Base-by-base conservation (phyloP, 92 coral and sea anemone species). In the Phenganax marumi region DNA sequence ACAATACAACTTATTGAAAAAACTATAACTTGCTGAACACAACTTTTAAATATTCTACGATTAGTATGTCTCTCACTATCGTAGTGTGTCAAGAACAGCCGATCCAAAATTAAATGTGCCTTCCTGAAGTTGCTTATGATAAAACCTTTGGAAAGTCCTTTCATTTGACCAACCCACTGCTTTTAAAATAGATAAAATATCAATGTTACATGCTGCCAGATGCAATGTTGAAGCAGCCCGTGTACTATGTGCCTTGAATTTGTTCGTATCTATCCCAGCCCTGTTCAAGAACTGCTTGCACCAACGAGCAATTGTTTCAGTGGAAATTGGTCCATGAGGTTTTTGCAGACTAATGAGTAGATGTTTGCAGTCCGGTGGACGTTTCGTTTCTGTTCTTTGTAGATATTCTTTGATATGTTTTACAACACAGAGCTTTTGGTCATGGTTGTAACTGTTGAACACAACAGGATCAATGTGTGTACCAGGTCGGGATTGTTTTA, bases 111-210 rank as follows among this genome's bases (percentile, higher is more conserved):
- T 60, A 60, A 60, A 60, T 3, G 2, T 16, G 2, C 24, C 9
- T 60, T 60, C 16, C 11, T 23, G 49, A 8, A 23, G 16, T 10
- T 23, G 75, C 47, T 85, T 80, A 51, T 70, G 80, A 43, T 77
- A 85, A 39, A 63, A 85, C 0, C 46, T 81, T 58, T 85, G 88
- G 26, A 86, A 86, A 2, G 89, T 86, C 46, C 68, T 61, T 72
- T 71, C 89, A 78, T 70, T 85, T 18, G 88, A 85, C 88, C 88
- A 85, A 39, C 89, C 88, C 12, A 76, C 88, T 50, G 88, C 65
- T 72, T 64, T n/a, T 72, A 86, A 72, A 68, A 80, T 86, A 50
- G 65, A 79, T 52, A 74, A 46, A 25, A 86, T 62, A 62, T 66
- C 77, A 12, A 51, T 51, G 26, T 82, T 82, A 16, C 68, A 33